phyloP scores from a whole-genome alignment of 1,140 invertebrate species.

The Sycobia sp. region DNA sequence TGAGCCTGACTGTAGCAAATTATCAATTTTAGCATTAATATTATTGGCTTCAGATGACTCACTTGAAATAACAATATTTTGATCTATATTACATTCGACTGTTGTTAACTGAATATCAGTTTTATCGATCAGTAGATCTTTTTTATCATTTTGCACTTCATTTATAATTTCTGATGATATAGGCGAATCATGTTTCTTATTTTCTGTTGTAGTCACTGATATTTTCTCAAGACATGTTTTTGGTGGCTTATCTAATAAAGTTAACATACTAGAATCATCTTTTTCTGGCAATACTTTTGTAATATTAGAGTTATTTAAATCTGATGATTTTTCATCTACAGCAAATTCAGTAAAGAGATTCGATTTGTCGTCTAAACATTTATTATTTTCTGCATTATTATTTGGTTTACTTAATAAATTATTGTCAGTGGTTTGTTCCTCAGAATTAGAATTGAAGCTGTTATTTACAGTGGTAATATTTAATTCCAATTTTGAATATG shows the following conservation, averaged over 20 bases:
- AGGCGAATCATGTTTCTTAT: conserved; percentile 20
- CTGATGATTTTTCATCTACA: conserved; percentile 1
- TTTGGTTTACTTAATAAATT: conserved; percentile 17
- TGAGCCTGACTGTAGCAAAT: conserved; percentile 43
- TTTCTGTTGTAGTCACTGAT: neutral
- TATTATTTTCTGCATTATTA: conserved; percentile 12
- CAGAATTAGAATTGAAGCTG: neutral
- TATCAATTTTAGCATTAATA: conserved; percentile 49
- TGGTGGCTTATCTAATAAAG: neutral
- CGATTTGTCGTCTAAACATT: conserved; percentile 7
- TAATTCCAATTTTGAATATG: conserved; percentile 4
- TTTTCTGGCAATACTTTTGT: conserved; percentile 11
- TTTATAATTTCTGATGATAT: conserved; percentile 37
- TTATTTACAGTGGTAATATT: neutral
- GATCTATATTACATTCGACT: conserved; percentile 31
- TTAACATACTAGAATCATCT: neutral
- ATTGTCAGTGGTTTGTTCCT: conserved; percentile 1
- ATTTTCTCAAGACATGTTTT: conserved; percentile 14
- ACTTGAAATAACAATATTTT: conserved; percentile 31
- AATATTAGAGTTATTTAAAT: neutral
- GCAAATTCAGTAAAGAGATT: neutral
- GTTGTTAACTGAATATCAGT: conserved; percentile 16
- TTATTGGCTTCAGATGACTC: conserved; percentile 46
- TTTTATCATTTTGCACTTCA: conserved; percentile 20
- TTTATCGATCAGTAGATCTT: neutral